A percentile compares a stretch with the other conserved stretches of the same genome.
Conservation (phyloP, 1,140 invertebrate genomes). For the Euwallacea similis region DNA sequence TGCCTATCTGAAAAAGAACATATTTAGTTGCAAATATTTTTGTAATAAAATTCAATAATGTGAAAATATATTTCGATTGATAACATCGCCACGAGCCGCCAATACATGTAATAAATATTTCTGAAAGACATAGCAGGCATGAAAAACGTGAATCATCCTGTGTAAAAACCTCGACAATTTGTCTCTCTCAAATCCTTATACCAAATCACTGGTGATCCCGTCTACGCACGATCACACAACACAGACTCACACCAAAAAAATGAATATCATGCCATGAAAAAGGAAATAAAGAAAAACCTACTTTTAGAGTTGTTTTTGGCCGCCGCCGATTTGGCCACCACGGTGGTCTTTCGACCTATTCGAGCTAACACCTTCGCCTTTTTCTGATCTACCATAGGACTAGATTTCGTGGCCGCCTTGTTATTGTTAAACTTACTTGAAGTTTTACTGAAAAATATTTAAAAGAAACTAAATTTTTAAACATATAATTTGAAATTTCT, state of each 20-base stretch:
- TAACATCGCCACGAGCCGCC: no score
- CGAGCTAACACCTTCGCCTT: slow-evolving; percentile 52
- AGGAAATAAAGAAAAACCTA: slow-evolving; percentile 24
- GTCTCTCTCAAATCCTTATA: background rate
- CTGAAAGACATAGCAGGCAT: no score
- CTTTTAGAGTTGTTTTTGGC: slow-evolving; percentile 28
- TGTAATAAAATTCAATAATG: no score
- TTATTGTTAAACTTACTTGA: background rate
- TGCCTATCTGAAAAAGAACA: no score
- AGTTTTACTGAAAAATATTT: slow-evolving; percentile 16
- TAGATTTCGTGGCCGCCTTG: slow-evolving; percentile 36
- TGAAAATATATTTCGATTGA: no score
- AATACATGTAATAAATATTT: no score
- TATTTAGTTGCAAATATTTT: no score
- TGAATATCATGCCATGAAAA: slow-evolving; percentile 8
- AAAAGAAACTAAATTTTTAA: background rate
- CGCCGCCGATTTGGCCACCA: slow-evolving; percentile 20
- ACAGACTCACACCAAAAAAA: background rate
- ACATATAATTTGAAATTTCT: background rate
- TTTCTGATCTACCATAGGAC: slow-evolving; percentile 51
- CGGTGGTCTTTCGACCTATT: slow-evolving; percentile 47
- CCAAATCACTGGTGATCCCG: slow-evolving; percentile 16
- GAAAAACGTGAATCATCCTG: no score
- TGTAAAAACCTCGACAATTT: no score
- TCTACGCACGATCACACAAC: slow-evolving; percentile 16